Evolutionary conservation across 2,797 vertebrate genomes (phyloP), one percentile per base, ranked within the genome.

Genomic region (Pygocentrus nattereri): DNA sequence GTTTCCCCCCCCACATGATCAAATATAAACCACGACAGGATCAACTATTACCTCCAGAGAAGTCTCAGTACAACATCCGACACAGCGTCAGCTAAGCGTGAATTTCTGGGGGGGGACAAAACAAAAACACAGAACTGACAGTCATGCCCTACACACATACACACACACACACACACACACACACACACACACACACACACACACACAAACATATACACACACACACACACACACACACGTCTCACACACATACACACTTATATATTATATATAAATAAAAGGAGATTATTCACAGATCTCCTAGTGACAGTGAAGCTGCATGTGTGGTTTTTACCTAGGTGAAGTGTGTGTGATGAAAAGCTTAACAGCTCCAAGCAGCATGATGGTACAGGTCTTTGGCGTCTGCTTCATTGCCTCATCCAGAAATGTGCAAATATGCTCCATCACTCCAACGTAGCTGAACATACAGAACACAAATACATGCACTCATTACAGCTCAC

Each of bases 291-390:
- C 62, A 19, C 41, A 50, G 67, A 52, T 38, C 4, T 58, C 12
- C 0, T 2, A 27, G 58, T 3, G 8, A 8, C 5, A 23, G 10
- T 25, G 16, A 52, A 19, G 6, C 2, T 62, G 31, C 4, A 27
- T 65, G 74, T 23, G 23, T 15, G 69, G 65, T 85, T 95, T n/a
- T 95, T 88, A 75, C 6, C 89, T 13, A 18, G 88, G 79, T n/a
- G 89, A 86, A 27, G 88, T 91, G 84, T 97, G 96, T 54, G 19
- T 50, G 0, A 92, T 30, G 38, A 97, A 92, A 49, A 93, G 86
- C 76, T 90, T 91, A 10, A 93, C 89, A 0, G 92, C 93, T 62
- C 95, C 96, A 31, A 98, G 93, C 58, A 95, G 84, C 95, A 96
- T 93, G 64, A 97, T 81, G 21, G 94, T 94, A 23, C 92, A 91